These are phyloP conservation scores for Cantharis lateralis DNA, from an alignment of 2,888 invertebrate species.

Conservation along the genomic window DNA sequence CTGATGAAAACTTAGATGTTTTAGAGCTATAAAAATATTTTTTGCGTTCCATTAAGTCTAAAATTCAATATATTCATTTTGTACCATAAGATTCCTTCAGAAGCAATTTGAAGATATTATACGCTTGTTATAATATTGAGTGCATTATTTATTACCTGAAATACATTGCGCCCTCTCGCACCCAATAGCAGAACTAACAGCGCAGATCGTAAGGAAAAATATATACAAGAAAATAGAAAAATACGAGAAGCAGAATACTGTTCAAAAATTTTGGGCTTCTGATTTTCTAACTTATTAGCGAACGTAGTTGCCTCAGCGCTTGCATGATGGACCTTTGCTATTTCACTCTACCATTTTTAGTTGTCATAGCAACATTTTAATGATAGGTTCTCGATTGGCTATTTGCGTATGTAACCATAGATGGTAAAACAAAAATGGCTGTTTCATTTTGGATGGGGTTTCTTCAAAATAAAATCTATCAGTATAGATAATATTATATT, in stretches of 20 bases:
- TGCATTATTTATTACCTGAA: too few species aligned
- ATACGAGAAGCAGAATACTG: background rate
- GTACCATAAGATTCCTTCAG: too few species aligned
- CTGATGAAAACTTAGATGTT: too few species aligned
- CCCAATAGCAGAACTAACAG: background rate
- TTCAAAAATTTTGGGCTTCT: background rate
- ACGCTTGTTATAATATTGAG: background rate
- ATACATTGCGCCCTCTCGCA: background rate
- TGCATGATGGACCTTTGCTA: background rate
- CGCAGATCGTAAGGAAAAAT: background rate
- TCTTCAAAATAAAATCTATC: background rate
- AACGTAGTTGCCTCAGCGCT: background rate
- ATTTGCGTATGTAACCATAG: constrained; percentile 44
- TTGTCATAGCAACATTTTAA: constrained; percentile 52
- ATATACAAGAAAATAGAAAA: background rate
- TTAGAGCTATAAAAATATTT: too few species aligned
- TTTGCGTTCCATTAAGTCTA: background rate
- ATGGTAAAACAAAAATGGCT: constrained; percentile 47
- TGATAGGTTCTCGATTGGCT: constrained; percentile 51
- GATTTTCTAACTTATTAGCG: background rate
- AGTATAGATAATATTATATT: background rate
- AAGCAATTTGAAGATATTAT: background rate
- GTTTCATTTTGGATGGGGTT: constrained; percentile 3
- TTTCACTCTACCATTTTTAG: constrained; percentile 40
- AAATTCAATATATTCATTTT: too few species aligned